Evolutionary conservation across 1,140 invertebrate species (phyloP).

Genomic region (Sinella curviseta): DNA sequence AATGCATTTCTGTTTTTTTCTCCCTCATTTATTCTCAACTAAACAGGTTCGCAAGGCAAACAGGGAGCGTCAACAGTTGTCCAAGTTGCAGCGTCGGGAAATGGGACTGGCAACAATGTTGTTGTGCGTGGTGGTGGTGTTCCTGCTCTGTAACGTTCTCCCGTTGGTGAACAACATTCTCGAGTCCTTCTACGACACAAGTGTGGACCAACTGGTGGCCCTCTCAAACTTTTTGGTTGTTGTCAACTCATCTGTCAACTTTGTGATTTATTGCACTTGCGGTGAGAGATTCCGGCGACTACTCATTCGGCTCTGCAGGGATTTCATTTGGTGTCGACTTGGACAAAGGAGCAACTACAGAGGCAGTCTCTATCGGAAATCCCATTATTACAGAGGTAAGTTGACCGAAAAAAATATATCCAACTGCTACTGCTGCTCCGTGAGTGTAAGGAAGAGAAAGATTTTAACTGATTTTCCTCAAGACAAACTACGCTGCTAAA

Average conservation of each 20-base stretch:
- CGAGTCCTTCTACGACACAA: conserved; percentile 68
- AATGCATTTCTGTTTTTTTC: too few species aligned
- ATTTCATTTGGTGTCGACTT: conserved; percentile 46
- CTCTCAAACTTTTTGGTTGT: conserved; percentile 62
- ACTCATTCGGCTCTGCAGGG: conserved; percentile 42
- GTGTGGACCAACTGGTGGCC: conserved; percentile 50
- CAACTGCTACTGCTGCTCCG: too few species aligned
- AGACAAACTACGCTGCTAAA: too few species aligned
- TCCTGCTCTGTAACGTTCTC: conserved; percentile 90
- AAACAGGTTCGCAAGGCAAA: conserved; percentile 78
- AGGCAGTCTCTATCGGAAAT: conserved; percentile 44
- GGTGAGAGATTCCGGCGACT: conserved; percentile 61
- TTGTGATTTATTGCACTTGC: conserved; percentile 66
- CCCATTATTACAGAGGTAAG: conserved; percentile 45
- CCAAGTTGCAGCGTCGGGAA: conserved; percentile 77
- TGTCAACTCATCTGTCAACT: conserved; percentile 65
- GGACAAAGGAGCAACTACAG: conserved; percentile 21
- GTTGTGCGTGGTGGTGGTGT: conserved; percentile 88
- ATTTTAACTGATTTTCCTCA: too few species aligned
- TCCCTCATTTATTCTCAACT: conserved; percentile 8
- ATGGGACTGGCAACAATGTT: conserved; percentile 91
- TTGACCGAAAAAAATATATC: conserved; percentile 30
- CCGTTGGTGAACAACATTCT: conserved; percentile 85
- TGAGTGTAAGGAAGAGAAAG: too few species aligned
- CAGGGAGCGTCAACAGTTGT: conserved; percentile 67